Conservation (phyloP, 2,888 invertebrate genomes). For the Catocala nupta region DNA sequence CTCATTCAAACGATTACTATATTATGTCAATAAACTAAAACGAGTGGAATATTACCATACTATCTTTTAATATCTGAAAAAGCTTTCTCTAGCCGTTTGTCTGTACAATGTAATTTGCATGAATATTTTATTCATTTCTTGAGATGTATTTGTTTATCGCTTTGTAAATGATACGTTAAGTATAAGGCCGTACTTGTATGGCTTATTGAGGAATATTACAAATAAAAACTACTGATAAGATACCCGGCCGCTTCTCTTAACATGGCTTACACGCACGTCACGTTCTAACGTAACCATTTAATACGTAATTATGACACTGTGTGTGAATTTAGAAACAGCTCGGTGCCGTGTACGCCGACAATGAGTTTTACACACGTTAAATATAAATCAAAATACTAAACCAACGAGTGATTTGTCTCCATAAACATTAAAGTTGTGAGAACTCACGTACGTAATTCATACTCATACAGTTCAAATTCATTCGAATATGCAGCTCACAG, state of each 20-base stretch:
- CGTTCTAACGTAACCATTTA: conserved; percentile 26
- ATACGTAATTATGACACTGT: conserved; percentile 41
- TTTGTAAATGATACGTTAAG: too few species aligned
- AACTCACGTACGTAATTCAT: conserved; percentile 30
- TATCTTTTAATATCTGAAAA: too few species aligned
- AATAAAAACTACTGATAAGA: neutral
- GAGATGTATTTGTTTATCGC: too few species aligned
- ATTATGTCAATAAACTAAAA: neutral
- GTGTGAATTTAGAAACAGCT: neutral
- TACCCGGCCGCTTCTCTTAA: conserved; percentile 11
- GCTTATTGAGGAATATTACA: too few species aligned
- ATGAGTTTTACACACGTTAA: conserved; percentile 25
- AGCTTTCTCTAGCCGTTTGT: too few species aligned
- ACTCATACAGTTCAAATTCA: conserved; percentile 54
- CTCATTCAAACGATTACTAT: neutral
- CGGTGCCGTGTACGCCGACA: conserved; percentile 7
- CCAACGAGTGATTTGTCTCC: conserved; percentile 60
- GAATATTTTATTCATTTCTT: too few species aligned
- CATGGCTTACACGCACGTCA: conserved; percentile 23
- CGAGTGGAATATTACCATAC: neutral
- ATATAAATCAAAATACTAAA: conserved; percentile 53
- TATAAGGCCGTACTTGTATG: too few species aligned
- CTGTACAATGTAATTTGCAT: too few species aligned
- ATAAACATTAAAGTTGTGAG: conserved; percentile 44
- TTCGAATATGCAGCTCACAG: conserved; percentile 18